These are phyloP conservation scores for Tragulus kanchil DNA, from an alignment of 2,113 vertebrate genomes.

Conservation along the genomic window DNA sequence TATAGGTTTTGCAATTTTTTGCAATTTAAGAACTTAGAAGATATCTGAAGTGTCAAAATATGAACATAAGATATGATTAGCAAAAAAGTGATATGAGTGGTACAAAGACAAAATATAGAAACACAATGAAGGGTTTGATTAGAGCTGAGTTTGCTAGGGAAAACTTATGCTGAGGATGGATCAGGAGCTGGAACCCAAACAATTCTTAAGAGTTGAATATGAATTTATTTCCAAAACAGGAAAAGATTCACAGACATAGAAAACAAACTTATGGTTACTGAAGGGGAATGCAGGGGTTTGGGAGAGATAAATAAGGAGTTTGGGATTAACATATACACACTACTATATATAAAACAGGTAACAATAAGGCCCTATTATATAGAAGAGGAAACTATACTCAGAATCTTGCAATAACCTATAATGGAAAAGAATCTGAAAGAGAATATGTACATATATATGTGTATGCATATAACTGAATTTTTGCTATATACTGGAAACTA, in stretches of 20 bases:
- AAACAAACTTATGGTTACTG: neutral
- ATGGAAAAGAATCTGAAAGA: neutral
- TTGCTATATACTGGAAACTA: neutral
- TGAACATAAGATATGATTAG: neutral
- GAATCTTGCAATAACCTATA: neutral
- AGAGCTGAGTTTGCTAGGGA: neutral
- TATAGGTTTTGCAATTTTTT: neutral
- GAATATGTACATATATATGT: neutral
- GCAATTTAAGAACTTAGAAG: neutral
- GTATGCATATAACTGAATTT: neutral
- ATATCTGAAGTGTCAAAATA: neutral
- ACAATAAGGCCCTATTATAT: neutral
- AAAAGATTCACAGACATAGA: neutral
- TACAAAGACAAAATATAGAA: conserved; percentile 2
- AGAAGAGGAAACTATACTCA: neutral
- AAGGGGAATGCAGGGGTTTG: neutral
- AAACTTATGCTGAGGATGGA: neutral
- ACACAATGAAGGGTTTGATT: neutral
- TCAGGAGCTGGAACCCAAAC: neutral
- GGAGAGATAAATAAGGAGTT: neutral
- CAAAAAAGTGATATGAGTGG: neutral
- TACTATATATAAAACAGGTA: neutral
- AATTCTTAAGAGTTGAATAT: neutral
- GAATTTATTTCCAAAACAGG: neutral
- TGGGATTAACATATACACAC: neutral